phyloP scores from a whole-genome alignment of 2,113 vertebrate species.

The Cavia aperea region DNA sequence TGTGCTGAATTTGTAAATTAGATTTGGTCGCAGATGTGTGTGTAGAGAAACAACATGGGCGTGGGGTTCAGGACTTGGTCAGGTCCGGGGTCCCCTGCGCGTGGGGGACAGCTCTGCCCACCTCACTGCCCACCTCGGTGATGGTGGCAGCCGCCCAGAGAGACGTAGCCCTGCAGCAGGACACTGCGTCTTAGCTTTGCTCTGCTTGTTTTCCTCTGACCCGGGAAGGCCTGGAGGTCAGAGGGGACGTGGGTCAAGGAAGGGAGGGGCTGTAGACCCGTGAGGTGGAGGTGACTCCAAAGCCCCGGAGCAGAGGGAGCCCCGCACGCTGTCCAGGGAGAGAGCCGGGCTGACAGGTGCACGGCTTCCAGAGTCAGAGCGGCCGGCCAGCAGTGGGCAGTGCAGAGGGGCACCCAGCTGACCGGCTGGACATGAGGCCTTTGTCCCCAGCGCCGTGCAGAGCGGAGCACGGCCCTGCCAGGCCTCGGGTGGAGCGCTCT shows the following conservation, averaged over 20 bases:
- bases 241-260: background rate
- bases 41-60: background rate
- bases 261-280: background rate
- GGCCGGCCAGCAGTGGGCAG: background rate
- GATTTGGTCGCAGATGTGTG: background rate
- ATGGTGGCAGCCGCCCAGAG: background rate
- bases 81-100: background rate
- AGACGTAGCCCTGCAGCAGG: background rate
- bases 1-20: background rate
- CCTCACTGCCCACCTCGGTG: background rate
- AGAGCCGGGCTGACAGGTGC: background rate
- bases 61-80: background rate
- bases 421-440: background rate
- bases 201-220: background rate
- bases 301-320: background rate
- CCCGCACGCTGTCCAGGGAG: background rate
- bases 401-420: background rate
- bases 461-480: rapidly evolving
- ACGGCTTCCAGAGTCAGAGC: background rate
- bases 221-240: background rate
- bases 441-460: background rate
- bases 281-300: background rate
- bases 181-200: background rate
- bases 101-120: background rate
- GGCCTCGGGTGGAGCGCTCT: rapidly evolving